Evolutionary conservation across 2,113 vertebrate genomes (phyloP).

Genomic region (Patagioenas fasciata): DNA sequence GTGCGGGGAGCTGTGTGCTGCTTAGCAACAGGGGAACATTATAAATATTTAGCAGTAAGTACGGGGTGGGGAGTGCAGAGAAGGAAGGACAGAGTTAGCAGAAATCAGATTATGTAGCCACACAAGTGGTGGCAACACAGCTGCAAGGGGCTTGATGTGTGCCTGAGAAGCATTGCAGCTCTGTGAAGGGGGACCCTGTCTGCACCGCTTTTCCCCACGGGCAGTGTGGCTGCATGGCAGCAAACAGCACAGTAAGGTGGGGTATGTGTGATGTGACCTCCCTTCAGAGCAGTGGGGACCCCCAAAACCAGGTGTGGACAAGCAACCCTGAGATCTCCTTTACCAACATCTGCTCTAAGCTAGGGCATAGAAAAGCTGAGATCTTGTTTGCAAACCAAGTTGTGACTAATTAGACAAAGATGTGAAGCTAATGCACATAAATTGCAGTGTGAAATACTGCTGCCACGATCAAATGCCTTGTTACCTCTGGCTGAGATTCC

Average conservation of each 20-base stretch:
- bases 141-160: not conserved
- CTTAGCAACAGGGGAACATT: not conserved
- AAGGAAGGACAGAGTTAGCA: not conserved
- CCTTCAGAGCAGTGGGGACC: not conserved
- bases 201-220: accelerated
- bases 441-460: not conserved
- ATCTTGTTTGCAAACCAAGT: not conserved
- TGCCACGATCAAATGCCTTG: not conserved
- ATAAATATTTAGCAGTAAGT: not conserved
- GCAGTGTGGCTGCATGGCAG: not conserved
- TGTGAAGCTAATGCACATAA: not conserved
- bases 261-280: not conserved
- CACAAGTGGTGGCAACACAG: not conserved
- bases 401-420: not conserved
- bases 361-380: not conserved
- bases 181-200: not conserved
- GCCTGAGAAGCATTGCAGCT: accelerated
- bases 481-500: not conserved
- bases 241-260: not conserved
- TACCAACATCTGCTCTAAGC: not conserved
- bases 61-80: not conserved
- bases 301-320: not conserved
- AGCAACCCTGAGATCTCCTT: not conserved
- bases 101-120: not conserved
- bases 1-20: not conserved